These are phyloP conservation scores for Panthera leo DNA, from an alignment of 2,113 vertebrate species.

Conservation along the genomic window DNA sequence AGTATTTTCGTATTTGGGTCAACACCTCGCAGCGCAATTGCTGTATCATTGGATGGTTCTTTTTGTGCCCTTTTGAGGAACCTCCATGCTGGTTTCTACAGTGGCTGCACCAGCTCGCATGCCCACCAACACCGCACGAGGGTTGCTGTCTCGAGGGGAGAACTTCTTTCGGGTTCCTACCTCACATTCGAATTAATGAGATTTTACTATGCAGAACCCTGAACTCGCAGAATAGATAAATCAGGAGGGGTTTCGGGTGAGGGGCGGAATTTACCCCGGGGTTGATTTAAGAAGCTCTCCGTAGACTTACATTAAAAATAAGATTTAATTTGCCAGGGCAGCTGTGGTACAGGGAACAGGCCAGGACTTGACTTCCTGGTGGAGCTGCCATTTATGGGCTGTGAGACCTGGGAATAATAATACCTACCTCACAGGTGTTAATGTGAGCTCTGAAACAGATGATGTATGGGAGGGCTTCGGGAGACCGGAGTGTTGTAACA, in stretches of 20 bases:
- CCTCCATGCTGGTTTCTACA: background rate
- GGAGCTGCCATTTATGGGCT: conserved; percentile 54
- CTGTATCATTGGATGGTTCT: background rate
- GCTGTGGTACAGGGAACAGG: background rate
- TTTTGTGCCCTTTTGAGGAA: background rate
- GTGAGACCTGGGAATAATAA: conserved; percentile 41
- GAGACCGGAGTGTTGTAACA: background rate
- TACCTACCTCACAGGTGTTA: conserved; percentile 65
- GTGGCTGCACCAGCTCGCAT: background rate
- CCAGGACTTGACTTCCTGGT: conserved; percentile 49
- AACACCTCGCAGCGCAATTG: background rate
- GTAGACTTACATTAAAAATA: background rate
- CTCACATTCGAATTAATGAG: background rate
- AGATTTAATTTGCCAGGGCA: conserved; percentile 57
- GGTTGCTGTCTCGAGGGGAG: background rate
- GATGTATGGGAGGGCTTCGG: background rate
- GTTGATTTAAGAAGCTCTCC: conserved; percentile 39
- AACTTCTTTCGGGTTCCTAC: background rate
- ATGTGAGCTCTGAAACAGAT: conserved; percentile 49
- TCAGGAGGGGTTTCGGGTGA: background rate
- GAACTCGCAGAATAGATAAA: conserved; percentile 15
- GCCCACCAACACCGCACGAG: background rate
- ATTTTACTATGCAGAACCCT: conserved; percentile 14
- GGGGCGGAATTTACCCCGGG: background rate
- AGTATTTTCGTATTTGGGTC: background rate